A percentile compares a stretch with the other conserved stretches of the same genome.
These are phyloP conservation scores for Incurvaria masculella DNA, from an alignment of 2,888 invertebrate species.

Conservation along the genomic window DNA sequence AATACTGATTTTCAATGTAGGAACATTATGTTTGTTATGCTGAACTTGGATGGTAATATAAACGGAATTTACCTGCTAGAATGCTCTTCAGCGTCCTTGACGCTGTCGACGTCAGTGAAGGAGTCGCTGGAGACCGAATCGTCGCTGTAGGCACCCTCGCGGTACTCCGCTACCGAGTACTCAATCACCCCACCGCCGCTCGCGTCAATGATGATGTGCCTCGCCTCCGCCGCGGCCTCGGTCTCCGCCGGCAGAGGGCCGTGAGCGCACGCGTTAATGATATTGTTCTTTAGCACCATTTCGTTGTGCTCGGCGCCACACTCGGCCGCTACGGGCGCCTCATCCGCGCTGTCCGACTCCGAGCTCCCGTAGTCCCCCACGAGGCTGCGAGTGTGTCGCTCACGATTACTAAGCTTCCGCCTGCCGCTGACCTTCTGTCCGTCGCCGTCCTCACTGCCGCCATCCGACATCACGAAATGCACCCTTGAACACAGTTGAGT, in stretches of 20 bases:
- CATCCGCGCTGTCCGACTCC: constrained; percentile 32
- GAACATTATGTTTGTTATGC: neutral
- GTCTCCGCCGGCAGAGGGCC: constrained; percentile 28
- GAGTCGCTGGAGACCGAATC: constrained; percentile 32
- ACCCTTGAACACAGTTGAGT: no score
- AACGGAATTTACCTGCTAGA: constrained; percentile 34
- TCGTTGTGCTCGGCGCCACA: constrained; percentile 40
- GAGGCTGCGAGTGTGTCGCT: constrained; percentile 42
- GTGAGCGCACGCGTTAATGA: constrained; percentile 50
- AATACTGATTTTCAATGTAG: neutral
- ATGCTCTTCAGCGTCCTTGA: constrained; percentile 42
- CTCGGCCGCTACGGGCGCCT: constrained; percentile 29
- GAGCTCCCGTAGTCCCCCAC: constrained; percentile 46
- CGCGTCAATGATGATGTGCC: constrained; percentile 48
- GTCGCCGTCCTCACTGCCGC: no score
- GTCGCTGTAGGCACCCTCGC: constrained; percentile 32
- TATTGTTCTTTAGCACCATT: constrained; percentile 51
- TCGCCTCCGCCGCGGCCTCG: constrained; percentile 29
- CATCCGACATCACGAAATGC: no score
- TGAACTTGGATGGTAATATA: neutral
- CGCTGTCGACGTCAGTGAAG: constrained; percentile 39
- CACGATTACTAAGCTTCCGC: no score
- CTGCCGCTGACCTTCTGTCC: no score
- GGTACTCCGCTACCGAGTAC: constrained; percentile 45
- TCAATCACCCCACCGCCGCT: constrained; percentile 41